Conservation (phyloP, 1,140 invertebrate genomes). For the Danaus plexippus region DNA sequence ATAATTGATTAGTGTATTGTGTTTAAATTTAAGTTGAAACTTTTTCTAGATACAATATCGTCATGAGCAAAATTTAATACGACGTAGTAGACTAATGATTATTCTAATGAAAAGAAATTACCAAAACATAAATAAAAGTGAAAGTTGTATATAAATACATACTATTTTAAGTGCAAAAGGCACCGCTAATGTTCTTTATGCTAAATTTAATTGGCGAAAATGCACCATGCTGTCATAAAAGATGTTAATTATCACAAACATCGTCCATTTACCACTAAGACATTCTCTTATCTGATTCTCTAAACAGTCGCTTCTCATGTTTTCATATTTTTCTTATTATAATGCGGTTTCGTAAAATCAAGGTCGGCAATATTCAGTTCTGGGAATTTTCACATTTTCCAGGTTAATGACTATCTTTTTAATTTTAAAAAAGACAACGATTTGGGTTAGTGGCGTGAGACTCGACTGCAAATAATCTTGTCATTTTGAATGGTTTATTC, state of each 20-base stretch:
- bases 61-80: too few species aligned
- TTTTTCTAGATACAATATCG: too few species aligned
- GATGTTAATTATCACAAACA: constrained; percentile 16
- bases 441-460: constrained; percentile 22
- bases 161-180: neutral
- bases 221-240: constrained; percentile 6
- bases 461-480: too few species aligned
- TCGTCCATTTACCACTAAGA: constrained; percentile 8
- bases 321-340: constrained; percentile 31
- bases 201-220: constrained; percentile 9
- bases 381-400: constrained; percentile 33
- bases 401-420: constrained; percentile 35
- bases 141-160: too few species aligned
- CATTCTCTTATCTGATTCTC: constrained; percentile 15
- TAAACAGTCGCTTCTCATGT: constrained; percentile 21
- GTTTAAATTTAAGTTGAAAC: too few species aligned
- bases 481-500: too few species aligned
- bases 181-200: neutral
- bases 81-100: too few species aligned
- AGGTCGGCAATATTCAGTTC: constrained; percentile 23
- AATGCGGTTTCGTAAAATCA: constrained; percentile 17
- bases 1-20: too few species aligned
- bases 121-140: too few species aligned
- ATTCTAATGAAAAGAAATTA: too few species aligned
- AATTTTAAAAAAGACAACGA: constrained; percentile 21